Conservation (phyloP, 2,113 vertebrate species). For the Orthonyx spaldingii region DNA sequence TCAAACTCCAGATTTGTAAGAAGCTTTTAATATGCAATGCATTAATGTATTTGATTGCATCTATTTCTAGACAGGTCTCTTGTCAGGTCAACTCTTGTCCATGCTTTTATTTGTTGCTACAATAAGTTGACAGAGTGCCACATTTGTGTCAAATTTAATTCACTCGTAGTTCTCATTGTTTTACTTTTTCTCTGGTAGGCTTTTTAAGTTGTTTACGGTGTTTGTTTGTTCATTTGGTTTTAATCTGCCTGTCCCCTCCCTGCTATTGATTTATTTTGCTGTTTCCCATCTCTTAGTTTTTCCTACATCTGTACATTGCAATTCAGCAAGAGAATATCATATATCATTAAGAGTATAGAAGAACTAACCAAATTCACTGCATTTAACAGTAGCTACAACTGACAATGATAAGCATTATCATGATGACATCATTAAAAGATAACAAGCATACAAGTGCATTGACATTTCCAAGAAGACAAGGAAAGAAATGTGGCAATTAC, state of each 20-base stretch:
- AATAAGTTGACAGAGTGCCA: background rate
- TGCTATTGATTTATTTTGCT: background rate
- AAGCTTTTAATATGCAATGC: background rate
- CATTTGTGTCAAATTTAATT: background rate
- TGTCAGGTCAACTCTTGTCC: background rate
- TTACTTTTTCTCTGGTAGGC: background rate
- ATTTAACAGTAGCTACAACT: background rate
- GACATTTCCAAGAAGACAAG: background rate
- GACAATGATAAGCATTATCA: background rate
- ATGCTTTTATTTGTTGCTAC: background rate
- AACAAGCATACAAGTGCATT: background rate
- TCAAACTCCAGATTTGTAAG: background rate
- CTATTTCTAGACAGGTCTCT: background rate
- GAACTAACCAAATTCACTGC: background rate
- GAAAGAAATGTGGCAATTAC: background rate
- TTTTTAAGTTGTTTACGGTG: background rate
- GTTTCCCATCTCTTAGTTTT: background rate
- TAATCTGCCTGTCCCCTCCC: background rate
- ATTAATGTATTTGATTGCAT: background rate
- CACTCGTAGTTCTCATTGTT: background rate
- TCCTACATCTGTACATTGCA: background rate
- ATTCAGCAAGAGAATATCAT: background rate
- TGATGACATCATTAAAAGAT: background rate
- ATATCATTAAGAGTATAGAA: background rate
- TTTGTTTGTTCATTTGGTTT: background rate